Base-by-base conservation (phyloP, 2,888 invertebrate genomes). In the Polymixis lichenea region DNA sequence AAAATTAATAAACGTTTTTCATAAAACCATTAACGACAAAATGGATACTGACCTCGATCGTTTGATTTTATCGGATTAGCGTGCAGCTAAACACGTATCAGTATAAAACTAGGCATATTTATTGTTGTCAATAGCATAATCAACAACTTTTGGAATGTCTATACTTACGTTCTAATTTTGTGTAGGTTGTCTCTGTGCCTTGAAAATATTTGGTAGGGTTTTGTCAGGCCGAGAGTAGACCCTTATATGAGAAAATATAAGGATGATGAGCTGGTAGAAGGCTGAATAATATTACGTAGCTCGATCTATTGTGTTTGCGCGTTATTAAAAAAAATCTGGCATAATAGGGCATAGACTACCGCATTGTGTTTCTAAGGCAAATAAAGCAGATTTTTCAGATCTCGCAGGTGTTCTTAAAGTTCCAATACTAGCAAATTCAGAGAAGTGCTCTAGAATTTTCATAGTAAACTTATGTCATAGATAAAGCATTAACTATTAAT, bases 1-100 rank as follows among this genome's bases (percentile, higher is more conserved):
- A n/a, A 69, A 66, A 62, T 67, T 61, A 53, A 55, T 80, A 38
- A 67, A 72, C 15, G 28, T 65, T 69, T 80, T 80, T 65, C 49
- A 38, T 64, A 25, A 69, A 73, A 56, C 15, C n/a, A 58, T 61
- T 53, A 49, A 61, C 43, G n/a, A 64, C 46, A 56, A 79, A 79
- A 75, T 70, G 11, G 25, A 51, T 55, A 70, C 49, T 61, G 58
- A 62, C 75, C 62, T 84, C 73, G 65, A 80, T 70, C 17, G 19
- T 46, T 72, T 73, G 32, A 66, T 73, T 67, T n/a, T 62, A 55
- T 74, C 60, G 19, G 28, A 66, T 81, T 66, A 58, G 56, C 56
- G n/a, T 55, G 67, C 55, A 15, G 46, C 13, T 43, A 28, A 22
- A 58, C 9, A 51, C 32, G 32, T 78, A 56, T 71, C 43, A 46